Conservation (phyloP, 2,888 invertebrate genomes). For the Aricia artaxerxes region DNA sequence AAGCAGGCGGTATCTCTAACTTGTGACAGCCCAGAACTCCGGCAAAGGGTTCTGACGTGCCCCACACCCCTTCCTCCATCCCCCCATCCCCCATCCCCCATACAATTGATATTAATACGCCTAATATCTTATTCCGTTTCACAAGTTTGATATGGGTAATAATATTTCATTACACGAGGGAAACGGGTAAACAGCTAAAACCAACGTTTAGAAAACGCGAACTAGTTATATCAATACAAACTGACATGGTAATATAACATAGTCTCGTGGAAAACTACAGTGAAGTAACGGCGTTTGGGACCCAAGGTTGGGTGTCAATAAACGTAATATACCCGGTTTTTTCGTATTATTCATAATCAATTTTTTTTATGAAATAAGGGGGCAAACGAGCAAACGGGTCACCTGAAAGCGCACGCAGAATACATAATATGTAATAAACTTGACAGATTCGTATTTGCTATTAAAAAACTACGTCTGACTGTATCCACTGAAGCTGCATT, state of each 20-base stretch:
- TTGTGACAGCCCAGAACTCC: neutral
- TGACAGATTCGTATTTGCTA: no score
- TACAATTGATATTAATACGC: slow-evolving; percentile 29
- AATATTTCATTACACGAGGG: slow-evolving; percentile 11
- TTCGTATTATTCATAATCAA: no score
- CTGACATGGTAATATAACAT: no score
- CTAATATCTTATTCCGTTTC: slow-evolving; percentile 29
- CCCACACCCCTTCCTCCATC: neutral
- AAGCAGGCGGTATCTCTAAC: neutral
- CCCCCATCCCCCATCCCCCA: neutral
- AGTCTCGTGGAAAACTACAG: neutral
- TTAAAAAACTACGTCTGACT: no score
- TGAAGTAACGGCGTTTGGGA: neutral
- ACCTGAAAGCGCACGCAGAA: no score
- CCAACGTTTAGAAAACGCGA: neutral
- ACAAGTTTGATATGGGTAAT: slow-evolving; percentile 28
- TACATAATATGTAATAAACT: no score
- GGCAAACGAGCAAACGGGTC: no score
- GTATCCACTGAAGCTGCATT: no score
- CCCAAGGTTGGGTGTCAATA: neutral
- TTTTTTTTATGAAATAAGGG: no score
- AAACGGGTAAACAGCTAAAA: neutral
- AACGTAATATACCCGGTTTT: no score
- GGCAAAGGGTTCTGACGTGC: slow-evolving; percentile 13
- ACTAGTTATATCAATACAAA: neutral